These are phyloP conservation scores for Takifugu rubripes DNA, from an alignment of 2,797 vertebrate species.

Conservation along the genomic window DNA sequence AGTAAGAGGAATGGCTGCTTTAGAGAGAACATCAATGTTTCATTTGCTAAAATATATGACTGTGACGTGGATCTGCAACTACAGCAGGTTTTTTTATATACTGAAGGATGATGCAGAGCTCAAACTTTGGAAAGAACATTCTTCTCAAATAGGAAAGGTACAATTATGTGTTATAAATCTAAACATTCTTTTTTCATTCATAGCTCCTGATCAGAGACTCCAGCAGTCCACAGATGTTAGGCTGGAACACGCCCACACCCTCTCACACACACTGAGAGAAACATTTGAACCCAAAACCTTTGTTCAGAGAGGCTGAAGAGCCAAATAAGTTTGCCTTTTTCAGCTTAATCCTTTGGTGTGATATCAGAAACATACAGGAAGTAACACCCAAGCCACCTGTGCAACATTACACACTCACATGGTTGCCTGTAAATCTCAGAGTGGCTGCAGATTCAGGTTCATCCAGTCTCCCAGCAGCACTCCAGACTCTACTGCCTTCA, in stretches of 20 bases:
- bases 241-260: no score
- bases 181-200: not conserved
- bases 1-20: slow-evolving; percentile 96
- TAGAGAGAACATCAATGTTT: slow-evolving; percentile 99
- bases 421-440: no score
- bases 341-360: no score
- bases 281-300: no score
- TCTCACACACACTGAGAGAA: no score
- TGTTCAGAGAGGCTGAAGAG: no score
- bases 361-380: no score
- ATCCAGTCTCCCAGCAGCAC: not conserved
- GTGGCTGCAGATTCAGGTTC: no score
- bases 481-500: slow-evolving; percentile 7
- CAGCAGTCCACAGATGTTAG: not conserved
- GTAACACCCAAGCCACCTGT: no score
- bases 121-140: slow-evolving; percentile 46
- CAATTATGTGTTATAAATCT: no score
- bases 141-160: not conserved
- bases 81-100: slow-evolving; percentile 61
- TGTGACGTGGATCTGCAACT: slow-evolving; percentile 67
- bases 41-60: slow-evolving; percentile 95
- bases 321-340: no score
- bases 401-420: no score
- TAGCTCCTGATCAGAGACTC: not conserved
- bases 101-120: slow-evolving; percentile 43